phyloP scores from a whole-genome alignment of 2,113 vertebrate genomes.

The Oreocharis arfaki region DNA sequence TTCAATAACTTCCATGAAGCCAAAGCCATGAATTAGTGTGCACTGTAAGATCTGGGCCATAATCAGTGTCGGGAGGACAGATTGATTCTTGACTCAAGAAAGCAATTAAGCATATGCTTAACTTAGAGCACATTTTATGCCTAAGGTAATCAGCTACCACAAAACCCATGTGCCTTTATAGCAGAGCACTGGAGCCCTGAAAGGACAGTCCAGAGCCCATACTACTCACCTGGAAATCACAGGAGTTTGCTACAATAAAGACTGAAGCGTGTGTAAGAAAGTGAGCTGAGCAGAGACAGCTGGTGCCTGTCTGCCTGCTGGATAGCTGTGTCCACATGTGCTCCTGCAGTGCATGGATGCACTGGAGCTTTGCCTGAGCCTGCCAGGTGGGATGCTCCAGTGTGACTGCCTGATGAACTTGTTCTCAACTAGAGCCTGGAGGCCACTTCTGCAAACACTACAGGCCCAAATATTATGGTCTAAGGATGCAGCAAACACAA shows the following conservation, averaged over 20 bases:
- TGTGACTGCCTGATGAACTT: neutral
- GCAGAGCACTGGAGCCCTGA: neutral
- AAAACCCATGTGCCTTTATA: neutral
- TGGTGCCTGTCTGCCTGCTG: neutral
- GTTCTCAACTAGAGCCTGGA: neutral
- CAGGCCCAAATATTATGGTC: neutral
- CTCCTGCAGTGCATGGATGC: fast-evolving
- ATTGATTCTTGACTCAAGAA: neutral
- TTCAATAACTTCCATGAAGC: neutral
- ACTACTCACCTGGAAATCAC: neutral
- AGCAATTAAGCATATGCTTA: neutral
- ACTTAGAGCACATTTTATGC: neutral
- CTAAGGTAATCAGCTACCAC: neutral
- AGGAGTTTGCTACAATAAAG: neutral
- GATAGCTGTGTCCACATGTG: fast-evolving
- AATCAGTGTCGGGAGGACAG: neutral
- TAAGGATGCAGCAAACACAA: neutral
- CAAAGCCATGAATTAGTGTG: neutral
- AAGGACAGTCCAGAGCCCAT: neutral
- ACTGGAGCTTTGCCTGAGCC: neutral
- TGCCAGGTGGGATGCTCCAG: neutral
- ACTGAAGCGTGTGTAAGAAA: neutral
- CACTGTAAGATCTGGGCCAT: neutral
- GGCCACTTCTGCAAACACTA: neutral
- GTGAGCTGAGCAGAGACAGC: neutral